Percentiles rank a stretch among this genome's conserved stretches.
These are phyloP conservation scores for Odontocolon sp. DNA, from an alignment of 2,888 invertebrate species.

Conservation along the genomic window DNA sequence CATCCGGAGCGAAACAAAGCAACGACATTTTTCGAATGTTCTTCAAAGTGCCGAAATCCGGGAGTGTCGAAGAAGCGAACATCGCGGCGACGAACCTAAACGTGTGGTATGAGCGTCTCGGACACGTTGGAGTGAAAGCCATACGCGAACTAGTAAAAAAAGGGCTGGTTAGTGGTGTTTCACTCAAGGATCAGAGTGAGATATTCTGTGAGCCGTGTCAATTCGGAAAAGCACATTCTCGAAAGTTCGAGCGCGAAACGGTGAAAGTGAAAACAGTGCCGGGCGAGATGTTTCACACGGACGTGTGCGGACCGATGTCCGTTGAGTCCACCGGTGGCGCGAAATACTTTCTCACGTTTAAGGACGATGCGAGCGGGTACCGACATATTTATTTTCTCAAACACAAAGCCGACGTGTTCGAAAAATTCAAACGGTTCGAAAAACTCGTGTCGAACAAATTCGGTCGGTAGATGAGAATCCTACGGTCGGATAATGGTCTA, in stretches of 20 bases:
- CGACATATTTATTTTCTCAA: conserved; percentile 40
- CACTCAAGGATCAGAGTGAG: not conserved
- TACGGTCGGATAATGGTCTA: conserved; percentile 52
- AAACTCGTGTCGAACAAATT: conserved; percentile 32
- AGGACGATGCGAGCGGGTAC: conserved; percentile 44
- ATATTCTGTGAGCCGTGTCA: not conserved
- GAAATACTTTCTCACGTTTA: conserved; percentile 34
- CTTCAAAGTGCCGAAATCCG: not conserved
- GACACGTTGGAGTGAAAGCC: not conserved
- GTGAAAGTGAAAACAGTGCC: conserved; percentile 17
- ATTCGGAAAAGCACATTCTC: not conserved
- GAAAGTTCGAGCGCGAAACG: too few relatives aligned
- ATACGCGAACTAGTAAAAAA: not conserved
- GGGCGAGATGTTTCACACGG: conserved; percentile 19
- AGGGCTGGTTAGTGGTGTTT: not conserved
- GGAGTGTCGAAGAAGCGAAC: not conserved
- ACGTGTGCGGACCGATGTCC: conserved; percentile 1
- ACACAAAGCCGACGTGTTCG: conserved; percentile 55
- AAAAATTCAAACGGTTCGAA: conserved; percentile 38
- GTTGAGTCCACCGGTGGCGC: not conserved
- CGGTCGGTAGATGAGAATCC: conserved; percentile 13
- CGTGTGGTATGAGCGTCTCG: not conserved
- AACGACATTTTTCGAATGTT: not conserved
- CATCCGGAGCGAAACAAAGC: not conserved
- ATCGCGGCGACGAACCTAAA: not conserved